phyloP scores from a whole-genome alignment of 2,888 invertebrate species.

The Chrysodeixis includens region DNA sequence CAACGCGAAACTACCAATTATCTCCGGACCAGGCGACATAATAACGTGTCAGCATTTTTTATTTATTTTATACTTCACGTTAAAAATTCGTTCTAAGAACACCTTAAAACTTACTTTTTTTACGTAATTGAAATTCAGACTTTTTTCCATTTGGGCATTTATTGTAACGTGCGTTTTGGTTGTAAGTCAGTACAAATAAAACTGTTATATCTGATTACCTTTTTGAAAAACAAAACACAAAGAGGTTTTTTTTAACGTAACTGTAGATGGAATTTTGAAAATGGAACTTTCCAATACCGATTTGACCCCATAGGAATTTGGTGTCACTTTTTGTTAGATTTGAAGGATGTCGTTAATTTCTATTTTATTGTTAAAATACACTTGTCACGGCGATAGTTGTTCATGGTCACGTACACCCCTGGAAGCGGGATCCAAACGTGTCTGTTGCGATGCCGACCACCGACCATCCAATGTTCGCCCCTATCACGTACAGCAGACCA shows the following conservation, averaged over 20 bases:
- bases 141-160: constrained; percentile 13
- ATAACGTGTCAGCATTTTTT: constrained; percentile 46
- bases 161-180: constrained; percentile 9
- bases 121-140: background rate
- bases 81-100: background rate
- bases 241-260: constrained; percentile 25
- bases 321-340: constrained; percentile 27
- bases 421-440: constrained; percentile 54
- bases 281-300: constrained; percentile 3
- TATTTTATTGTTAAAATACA: constrained; percentile 35
- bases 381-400: constrained; percentile 42
- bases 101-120: background rate
- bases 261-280: constrained; percentile 26
- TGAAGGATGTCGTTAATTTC: constrained; percentile 44
- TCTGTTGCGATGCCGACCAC: constrained; percentile 41
- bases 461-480: constrained; percentile 45
- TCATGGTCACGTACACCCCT: constrained; percentile 66
- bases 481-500: constrained; percentile 25
- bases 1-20: constrained; percentile 43
- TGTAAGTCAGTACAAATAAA: constrained; percentile 26
- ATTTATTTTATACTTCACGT: constrained; percentile 12
- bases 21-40: constrained; percentile 46
- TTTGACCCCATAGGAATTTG: constrained; percentile 41
- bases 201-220: constrained; percentile 31
- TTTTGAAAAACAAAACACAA: constrained; percentile 33